phyloP scores from a whole-genome alignment of 53 echinoderm and acorn worm genomes.

The Echinometra lucunter region DNA sequence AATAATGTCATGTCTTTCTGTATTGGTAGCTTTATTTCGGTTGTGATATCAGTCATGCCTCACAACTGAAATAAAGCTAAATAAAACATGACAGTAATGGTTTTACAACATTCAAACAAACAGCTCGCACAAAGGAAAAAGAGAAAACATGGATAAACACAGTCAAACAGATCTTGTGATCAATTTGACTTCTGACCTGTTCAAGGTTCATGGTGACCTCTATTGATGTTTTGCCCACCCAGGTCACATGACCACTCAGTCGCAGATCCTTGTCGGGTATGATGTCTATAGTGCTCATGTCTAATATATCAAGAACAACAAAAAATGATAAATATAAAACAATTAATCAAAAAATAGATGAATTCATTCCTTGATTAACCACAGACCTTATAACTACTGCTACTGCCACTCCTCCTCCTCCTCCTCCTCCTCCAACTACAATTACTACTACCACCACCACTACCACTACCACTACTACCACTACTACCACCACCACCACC shows the following conservation, averaged over 20 bases:
- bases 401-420: no score
- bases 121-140: neutral
- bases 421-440: no score
- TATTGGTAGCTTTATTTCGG: no score
- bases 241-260: conserved; percentile 91
- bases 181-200: conserved; percentile 75
- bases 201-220: conserved; percentile 92
- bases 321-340: neutral
- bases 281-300: conserved; percentile 80
- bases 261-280: conserved; percentile 84
- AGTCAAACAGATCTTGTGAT: no score
- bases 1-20: no score
- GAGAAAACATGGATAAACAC: neutral
- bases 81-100: neutral
- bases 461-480: no score
- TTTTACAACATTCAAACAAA: neutral
- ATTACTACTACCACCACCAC: no score
- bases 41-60: no score
- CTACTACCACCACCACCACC: no score
- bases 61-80: no score
- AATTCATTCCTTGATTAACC: no score
- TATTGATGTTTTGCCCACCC: conserved; percentile 95
- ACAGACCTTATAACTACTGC: no score
- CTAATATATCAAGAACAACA: conserved; percentile 47
- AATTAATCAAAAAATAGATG: neutral